Evolutionary conservation across 92 coral and sea anemone species (phyloP).

Genomic region (Actinernus sp.): DNA sequence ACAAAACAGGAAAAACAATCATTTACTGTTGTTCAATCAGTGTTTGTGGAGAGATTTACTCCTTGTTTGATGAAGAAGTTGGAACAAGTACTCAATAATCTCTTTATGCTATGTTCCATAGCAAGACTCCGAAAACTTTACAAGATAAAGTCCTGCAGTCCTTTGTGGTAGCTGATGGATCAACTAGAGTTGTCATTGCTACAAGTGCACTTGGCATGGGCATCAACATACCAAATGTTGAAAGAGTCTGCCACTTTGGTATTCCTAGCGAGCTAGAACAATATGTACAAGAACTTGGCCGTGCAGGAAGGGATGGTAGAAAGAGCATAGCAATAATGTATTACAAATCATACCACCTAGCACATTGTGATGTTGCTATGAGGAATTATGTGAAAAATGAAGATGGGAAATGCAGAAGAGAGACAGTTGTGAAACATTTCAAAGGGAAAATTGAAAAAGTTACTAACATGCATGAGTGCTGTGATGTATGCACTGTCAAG

Average conservation of each 20-base stretch:
- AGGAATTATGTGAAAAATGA: constrained; percentile 32
- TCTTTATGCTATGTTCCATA: constrained; percentile 61
- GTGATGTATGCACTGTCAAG: constrained; percentile 37
- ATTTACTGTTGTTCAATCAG: constrained; percentile 55
- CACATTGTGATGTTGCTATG: constrained; percentile 60
- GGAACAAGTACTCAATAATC: constrained; percentile 5
- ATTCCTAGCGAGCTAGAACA: constrained; percentile 50
- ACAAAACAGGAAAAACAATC: constrained; percentile 33
- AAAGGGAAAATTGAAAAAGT: constrained; percentile 23
- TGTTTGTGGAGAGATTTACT: constrained; percentile 61
- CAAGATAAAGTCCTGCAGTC: constrained; percentile 25
- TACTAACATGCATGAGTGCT: constrained; percentile 42
- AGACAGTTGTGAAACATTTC: constrained; percentile 12
- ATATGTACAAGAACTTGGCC: constrained; percentile 63
- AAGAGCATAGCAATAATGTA: constrained; percentile 21
- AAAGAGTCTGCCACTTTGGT: constrained; percentile 49
- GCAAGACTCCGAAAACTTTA: constrained; percentile 50
- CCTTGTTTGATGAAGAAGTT: constrained; percentile 33
- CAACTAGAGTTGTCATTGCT: constrained; percentile 45
- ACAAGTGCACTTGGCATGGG: constrained; percentile 76
- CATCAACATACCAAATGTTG: constrained; percentile 49
- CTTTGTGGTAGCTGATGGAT: constrained; percentile 11
- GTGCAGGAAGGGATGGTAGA: constrained; percentile 61
- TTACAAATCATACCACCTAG: constrained; percentile 48
- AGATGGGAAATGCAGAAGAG: constrained; percentile 28